phyloP scores from a whole-genome alignment of 2,797 vertebrate genomes.

The Craterocephalus amniculus region DNA sequence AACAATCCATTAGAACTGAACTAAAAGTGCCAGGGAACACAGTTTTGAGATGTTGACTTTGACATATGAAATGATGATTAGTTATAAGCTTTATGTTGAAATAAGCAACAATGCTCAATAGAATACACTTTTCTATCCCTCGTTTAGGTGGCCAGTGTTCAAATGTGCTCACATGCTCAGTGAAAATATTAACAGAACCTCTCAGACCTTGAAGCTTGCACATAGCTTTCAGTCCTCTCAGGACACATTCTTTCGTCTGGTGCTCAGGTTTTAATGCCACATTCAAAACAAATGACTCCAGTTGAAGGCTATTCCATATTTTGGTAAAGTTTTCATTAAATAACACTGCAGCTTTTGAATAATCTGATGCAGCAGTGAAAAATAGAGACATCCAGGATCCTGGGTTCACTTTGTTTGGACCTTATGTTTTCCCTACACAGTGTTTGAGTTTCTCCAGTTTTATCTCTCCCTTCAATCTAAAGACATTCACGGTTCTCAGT shows the following conservation, averaged over 20 bases:
- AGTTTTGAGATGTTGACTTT: conserved; percentile 4
- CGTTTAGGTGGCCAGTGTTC: neutral
- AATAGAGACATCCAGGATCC: neutral
- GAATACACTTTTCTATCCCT: neutral
- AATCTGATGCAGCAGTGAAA: neutral
- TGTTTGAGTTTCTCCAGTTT: too few relatives aligned
- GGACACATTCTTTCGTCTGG: neutral
- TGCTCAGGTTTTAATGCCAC: conserved; percentile 15
- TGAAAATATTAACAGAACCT: neutral
- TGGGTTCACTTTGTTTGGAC: too few relatives aligned
- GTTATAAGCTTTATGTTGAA: neutral
- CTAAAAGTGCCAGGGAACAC: conserved; percentile 8
- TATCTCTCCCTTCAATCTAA: too few relatives aligned
- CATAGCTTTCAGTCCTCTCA: conserved; percentile 23
- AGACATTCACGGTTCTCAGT: too few relatives aligned
- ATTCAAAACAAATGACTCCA: neutral
- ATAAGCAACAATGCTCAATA: neutral
- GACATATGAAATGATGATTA: neutral
- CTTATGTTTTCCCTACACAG: too few relatives aligned
- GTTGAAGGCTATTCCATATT: neutral
- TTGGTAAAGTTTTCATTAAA: neutral
- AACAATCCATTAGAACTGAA: neutral
- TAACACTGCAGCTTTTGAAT: neutral
- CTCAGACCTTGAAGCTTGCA: conserved; percentile 9
- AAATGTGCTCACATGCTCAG: neutral